These are phyloP conservation scores for Cephalopholis sonnerati DNA, from an alignment of 2,113 vertebrate species.

Conservation along the genomic window DNA sequence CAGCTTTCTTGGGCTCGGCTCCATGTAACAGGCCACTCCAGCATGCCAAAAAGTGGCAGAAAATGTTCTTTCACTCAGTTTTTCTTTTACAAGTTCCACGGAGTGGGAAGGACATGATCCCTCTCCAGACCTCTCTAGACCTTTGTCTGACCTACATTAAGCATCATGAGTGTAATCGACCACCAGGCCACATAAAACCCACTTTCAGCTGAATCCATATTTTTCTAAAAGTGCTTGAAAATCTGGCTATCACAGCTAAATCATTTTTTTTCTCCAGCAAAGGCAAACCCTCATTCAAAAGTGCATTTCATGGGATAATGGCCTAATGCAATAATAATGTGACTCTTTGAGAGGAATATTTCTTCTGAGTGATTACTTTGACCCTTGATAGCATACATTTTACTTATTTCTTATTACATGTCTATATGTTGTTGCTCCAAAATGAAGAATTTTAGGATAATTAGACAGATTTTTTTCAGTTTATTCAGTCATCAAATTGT, in stretches of 20 bases:
- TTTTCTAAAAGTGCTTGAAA: conserved; percentile 51
- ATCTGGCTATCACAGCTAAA: conserved; percentile 32
- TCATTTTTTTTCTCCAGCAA: not conserved
- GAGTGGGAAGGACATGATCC: conserved; percentile 29
- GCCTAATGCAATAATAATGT: conserved; percentile 13
- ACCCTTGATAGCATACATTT: not conserved
- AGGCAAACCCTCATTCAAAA: conserved; percentile 20
- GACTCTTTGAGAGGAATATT: conserved; percentile 5
- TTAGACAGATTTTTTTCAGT: not conserved
- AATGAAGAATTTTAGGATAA: not conserved
- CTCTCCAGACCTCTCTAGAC: conserved; percentile 44
- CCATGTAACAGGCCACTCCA: not conserved
- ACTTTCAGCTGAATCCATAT: conserved; percentile 42
- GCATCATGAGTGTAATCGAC: conserved; percentile 58
- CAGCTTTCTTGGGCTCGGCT: not conserved
- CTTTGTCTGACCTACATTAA: conserved; percentile 57
- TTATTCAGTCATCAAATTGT: not conserved
- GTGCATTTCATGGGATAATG: conserved; percentile 30
- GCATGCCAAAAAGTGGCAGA: conserved; percentile 23
- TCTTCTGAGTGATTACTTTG: not conserved
- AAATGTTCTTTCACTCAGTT: conserved; percentile 15
- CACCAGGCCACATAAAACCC: conserved; percentile 46
- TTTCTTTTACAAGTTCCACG: conserved; percentile 22
- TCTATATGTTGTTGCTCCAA: not conserved
- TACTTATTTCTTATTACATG: not conserved